Evolutionary conservation across 2,797 vertebrate species (phyloP), one percentile per base, ranked within the genome.

Genomic region (Epinephelus coioides): DNA sequence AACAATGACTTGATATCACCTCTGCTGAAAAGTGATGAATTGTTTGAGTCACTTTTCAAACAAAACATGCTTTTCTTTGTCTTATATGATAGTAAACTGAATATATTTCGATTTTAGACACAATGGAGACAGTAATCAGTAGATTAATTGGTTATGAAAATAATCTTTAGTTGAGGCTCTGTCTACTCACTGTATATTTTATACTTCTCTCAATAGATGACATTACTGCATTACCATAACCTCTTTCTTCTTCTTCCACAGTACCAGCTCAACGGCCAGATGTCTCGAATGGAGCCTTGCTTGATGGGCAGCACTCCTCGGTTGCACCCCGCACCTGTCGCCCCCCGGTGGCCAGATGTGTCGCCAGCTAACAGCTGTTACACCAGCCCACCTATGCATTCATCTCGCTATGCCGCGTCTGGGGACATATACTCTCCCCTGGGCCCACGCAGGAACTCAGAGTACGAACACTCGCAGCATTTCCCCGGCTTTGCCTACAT

Each of bases 401-500:
- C 98, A 43, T 94, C 97, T 1, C 97, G 98, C 92, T 99, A 98
- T 0, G 94, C 97, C 84, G 94, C 96, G 71, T 96, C 97, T 30
- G 96, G 96, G 76, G 98, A 99, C 91, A 96, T 99, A 95, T 99
- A 99, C 92, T 95, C 97, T 0, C 96, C 97, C 10, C 81, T 99
- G 86, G 96, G 96, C 68, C 96, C 97, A 0, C 97, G 98, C 86
- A 96, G 98, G 88, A 99, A 98, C 96, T 98, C 98, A 1, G 98
- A 99, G 89, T 99, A 99, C 0, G 98, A 99, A 92, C 98, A 99
- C 94, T 97, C 97, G 81, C 98, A 99, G 95, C 98, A 99, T 97
- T 99, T 99, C 93, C 98, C 98, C 0, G 98, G 98, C 88, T 99
- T 99, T 81, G 98, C 98, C 87, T 99, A 99, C 89, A 99, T 99